A percentile compares a stretch with the other conserved stretches of the same genome.
These are phyloP conservation scores for Zeuzera pyrina DNA, from an alignment of 2,888 invertebrate species.

Conservation along the genomic window DNA sequence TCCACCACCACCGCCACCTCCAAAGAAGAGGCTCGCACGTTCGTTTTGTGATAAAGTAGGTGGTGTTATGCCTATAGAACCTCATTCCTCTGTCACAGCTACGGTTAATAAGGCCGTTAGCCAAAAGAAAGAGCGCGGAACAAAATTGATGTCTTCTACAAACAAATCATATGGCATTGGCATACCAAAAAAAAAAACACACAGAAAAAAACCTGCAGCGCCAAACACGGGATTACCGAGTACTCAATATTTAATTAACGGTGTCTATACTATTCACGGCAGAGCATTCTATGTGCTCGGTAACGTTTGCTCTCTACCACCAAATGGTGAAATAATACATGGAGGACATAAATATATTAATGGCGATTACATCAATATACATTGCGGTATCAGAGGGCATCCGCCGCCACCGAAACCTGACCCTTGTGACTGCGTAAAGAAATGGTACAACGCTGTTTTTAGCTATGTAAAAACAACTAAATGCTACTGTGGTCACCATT, in stretches of 20 bases:
- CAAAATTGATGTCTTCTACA: constrained; percentile 15
- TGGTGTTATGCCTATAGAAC: constrained; percentile 31
- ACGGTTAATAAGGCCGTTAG: constrained; percentile 23
- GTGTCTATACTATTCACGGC: constrained; percentile 36
- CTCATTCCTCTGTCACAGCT: constrained; percentile 22
- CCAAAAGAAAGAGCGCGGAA: constrained; percentile 21
- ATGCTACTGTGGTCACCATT: constrained; percentile 49
- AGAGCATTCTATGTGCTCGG: constrained; percentile 39
- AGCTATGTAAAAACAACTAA: constrained; percentile 39
- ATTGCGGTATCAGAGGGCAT: constrained; percentile 38
- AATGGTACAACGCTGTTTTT: constrained; percentile 39
- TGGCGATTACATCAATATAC: constrained; percentile 36
- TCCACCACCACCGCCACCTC: constrained; percentile 46
- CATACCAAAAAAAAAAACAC: constrained; percentile 17
- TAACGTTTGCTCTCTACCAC: constrained; percentile 34
- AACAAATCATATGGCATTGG: constrained; percentile 43
- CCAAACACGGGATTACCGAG: constrained; percentile 42
- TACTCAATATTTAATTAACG: constrained; percentile 43
- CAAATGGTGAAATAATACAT: constrained; percentile 47
- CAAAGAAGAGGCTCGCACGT: constrained; percentile 40
- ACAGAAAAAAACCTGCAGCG: constrained; percentile 29
- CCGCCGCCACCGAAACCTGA: constrained; percentile 29
- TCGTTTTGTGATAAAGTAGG: constrained; percentile 45
- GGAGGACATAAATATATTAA: constrained; percentile 36
- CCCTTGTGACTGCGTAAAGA: constrained; percentile 46